Conservation (phyloP, 2,797 vertebrate species). For the Bovichtus diacanthus region DNA sequence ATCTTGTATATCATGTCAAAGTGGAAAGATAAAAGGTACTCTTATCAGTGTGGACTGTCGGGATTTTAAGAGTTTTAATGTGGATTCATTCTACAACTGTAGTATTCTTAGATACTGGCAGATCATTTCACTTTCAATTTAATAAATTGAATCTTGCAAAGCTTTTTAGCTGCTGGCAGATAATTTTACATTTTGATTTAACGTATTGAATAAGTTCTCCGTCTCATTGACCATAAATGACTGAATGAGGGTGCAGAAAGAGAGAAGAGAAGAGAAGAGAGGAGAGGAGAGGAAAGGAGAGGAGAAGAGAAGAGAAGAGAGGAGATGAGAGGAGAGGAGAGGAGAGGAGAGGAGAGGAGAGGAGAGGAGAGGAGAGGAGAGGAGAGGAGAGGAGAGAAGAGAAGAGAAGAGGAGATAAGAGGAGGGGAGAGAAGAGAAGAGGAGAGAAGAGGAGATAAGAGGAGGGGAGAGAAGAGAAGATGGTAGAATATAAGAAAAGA, state of each 20-base stretch:
- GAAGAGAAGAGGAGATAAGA: background rate
- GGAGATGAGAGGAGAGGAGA: background rate
- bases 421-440: background rate
- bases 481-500: background rate
- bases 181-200: slow-evolving; percentile 49
- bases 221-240: slow-evolving; percentile 15
- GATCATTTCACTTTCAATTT: slow-evolving; percentile 56
- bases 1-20: slow-evolving; percentile 67
- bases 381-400: background rate
- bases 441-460: background rate
- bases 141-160: slow-evolving; percentile 45
- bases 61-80: slow-evolving; percentile 51
- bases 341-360: background rate
- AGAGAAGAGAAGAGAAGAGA: slow-evolving; percentile 10
- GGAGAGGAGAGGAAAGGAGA: background rate
- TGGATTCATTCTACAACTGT: slow-evolving; percentile 20
- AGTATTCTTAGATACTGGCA: slow-evolving; percentile 37
- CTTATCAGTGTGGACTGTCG: slow-evolving; percentile 46
- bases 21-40: slow-evolving; percentile 60
- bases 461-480: background rate
- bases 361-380: no score
- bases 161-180: slow-evolving; percentile 35
- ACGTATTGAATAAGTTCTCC: slow-evolving; percentile 28
- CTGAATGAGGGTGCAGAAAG: slow-evolving; percentile 9
- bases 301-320: background rate